These are phyloP conservation scores for Patiria miniata DNA, from an alignment of 35 echinoderm and acorn worm species.

Conservation along the genomic window DNA sequence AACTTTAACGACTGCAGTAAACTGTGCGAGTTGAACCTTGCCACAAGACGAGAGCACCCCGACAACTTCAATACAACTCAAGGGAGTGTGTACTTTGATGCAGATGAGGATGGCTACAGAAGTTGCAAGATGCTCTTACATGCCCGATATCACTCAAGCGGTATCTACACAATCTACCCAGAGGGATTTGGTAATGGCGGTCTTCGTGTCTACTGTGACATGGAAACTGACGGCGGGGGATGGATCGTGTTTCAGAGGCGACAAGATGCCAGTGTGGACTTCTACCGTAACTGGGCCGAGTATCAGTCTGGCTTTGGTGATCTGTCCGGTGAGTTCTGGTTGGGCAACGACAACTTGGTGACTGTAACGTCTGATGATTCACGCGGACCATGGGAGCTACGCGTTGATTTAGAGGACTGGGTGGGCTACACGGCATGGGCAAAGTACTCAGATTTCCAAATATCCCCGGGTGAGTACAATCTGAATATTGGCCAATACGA, in stretches of 20 bases:
- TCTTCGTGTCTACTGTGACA: conserved; percentile 16
- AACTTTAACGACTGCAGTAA: too few relatives aligned
- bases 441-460: conserved; percentile 9
- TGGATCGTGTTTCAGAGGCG: conserved; percentile 53
- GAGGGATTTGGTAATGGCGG: not conserved
- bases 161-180: conserved; percentile 2
- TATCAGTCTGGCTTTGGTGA: conserved; percentile 52
- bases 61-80: too few relatives aligned
- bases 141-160: not conserved
- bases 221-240: not conserved
- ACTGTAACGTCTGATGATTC: not conserved
- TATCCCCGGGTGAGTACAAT: not conserved
- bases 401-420: conserved; percentile 40
- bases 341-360: conserved; percentile 37
- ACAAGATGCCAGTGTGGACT: conserved; percentile 34
- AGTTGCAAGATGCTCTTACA: too few relatives aligned
- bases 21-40: too few relatives aligned
- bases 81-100: too few relatives aligned
- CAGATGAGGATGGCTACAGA: too few relatives aligned
- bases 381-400: conserved; percentile 11
- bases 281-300: conserved; percentile 35
- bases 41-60: too few relatives aligned
- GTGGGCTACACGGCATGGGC: not conserved
- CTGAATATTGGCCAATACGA: not conserved
- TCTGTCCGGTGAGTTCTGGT: conserved; percentile 48